Evolutionary conservation across 2,113 vertebrate species (phyloP), one percentile per base, ranked within the genome.

Genomic region (Calonectris borealis): DNA sequence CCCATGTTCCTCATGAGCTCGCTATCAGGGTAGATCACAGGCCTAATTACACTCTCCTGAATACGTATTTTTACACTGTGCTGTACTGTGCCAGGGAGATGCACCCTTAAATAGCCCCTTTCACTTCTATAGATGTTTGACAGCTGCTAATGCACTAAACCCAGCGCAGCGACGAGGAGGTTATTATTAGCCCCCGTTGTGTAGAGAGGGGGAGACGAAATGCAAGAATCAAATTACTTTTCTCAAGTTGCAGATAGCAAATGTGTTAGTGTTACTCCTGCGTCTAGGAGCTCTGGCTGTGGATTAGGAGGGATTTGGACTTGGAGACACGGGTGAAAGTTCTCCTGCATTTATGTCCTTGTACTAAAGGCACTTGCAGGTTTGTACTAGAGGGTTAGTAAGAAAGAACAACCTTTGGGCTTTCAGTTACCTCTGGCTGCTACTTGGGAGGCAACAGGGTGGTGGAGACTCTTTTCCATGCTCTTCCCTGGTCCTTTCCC

Each of bases 121-220:
- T 60, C 16, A 26, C 32, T 61, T 36, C 76, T 64, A 7, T 14
- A 55, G 64, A 10, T 40, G n/a, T 61, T 88, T 82, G 76, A 76
- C 65, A 84, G 72, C 31, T 86, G 14, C 55, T 60, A 40, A 48
- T 69, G 62, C 32, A 70, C 31, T 71, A 86, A 90, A n/a, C 11
- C 42, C 27, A 3, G 83, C 0, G 0, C 57, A 78, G 65, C 0
- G 0, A 70, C 7, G 55, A 61, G 62, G 13, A 94, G n/a, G 38
- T 71, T 92, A 76, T 81, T 94, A 60, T 94, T 90, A 96, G 64
- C 32, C 11, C 11, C 42, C 55, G 32, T 11, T 81, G 68, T 71
- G 48, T 16, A 78, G 71, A 55, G 14, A 57, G 9, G 3, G 17
- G 18, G 25, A 86, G 32, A 27, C 21, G 42, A 86, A 90, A 70